Evolutionary conservation across 2,888 invertebrate species (phyloP), one percentile per base, ranked within the genome.

Genomic region (Metopia argyrocephala): DNA sequence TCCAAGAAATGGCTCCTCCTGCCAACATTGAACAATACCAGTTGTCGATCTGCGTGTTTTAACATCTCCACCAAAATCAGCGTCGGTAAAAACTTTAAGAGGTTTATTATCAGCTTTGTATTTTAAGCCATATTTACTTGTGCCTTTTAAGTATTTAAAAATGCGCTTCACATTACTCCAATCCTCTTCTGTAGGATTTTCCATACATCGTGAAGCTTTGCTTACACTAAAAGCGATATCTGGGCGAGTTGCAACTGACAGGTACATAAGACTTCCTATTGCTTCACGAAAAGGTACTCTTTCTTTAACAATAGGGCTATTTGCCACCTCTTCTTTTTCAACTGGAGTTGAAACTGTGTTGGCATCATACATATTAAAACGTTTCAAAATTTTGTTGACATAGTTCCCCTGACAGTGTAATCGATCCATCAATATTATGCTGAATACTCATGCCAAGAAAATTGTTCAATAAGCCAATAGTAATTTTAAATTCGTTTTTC

Each of bases 381-480:
- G 46, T 18, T 71, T 20, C n/a, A 79, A 28, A 38, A 82, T 61
- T 52, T 62, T 78, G 28, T 68, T 68, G 31, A 75, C 18, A 48
- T 82, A 69, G 12, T 23, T 48, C 21, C 28, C 61, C 62, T 65
- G 64, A n/a, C 70, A 70, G 62, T n/a, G 25, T 76, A 57, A 79
- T 76, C 54, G 78, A 78, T 12, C 65, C 75, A 23, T 64, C 56
- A 28, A 9, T 31, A 23, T 56, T 54, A 31, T 38, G 76, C 52
- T 56, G 21, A 82, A 74, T 62, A 57, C 82, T 54, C 21, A 83
- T 31, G 27, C 80, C 79, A 27, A 84, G 66, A 82, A 76, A 82
- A 57, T 78, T 69, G n/a, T 57, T n/a, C 18, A 62, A 48, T 71
- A 56, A 15, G 82, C 65, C 21, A 31, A 62, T 27, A 64, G 20